Conservation (phyloP, 2,797 vertebrate genomes). For the Monodelphis domestica region DNA sequence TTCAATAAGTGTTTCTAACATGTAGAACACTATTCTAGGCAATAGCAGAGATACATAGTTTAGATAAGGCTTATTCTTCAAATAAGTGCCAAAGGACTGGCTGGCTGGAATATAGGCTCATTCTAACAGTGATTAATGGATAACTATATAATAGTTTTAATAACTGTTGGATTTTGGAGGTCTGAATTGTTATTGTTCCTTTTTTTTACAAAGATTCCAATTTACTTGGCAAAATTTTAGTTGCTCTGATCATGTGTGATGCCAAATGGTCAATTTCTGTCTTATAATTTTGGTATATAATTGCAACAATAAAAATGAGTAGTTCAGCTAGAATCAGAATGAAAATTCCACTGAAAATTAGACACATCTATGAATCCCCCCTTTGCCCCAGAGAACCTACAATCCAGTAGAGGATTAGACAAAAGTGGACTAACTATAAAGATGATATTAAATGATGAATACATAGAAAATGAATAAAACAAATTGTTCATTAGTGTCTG, state of each 20-base stretch:
- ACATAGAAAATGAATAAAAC: not conserved
- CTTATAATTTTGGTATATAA: not conserved
- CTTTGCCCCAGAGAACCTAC: not conserved
- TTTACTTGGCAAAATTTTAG: not conserved
- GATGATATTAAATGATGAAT: not conserved
- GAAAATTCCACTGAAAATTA: not conserved
- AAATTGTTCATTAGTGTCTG: not conserved
- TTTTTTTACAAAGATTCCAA: not conserved
- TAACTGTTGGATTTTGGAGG: not conserved
- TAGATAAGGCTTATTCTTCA: not conserved
- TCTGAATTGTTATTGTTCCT: not conserved
- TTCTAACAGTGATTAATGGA: not conserved
- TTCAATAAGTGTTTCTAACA: not conserved
- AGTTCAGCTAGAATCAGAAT: not conserved
- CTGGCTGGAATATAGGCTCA: not conserved
- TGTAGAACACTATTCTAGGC: not conserved
- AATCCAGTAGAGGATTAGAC: not conserved
- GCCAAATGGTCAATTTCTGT: not conserved
- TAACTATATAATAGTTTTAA: not conserved
- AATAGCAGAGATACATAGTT: not conserved
- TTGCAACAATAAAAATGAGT: not conserved
- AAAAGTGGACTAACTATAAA: not conserved
- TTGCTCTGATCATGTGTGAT: not conserved
- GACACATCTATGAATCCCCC: not conserved
- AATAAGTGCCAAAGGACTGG: not conserved